Percentiles rank a stretch among this genome's conserved stretches.
These are phyloP conservation scores for Onychomys arenicola DNA, from an alignment of 2,797 vertebrate species.

Conservation along the genomic window DNA sequence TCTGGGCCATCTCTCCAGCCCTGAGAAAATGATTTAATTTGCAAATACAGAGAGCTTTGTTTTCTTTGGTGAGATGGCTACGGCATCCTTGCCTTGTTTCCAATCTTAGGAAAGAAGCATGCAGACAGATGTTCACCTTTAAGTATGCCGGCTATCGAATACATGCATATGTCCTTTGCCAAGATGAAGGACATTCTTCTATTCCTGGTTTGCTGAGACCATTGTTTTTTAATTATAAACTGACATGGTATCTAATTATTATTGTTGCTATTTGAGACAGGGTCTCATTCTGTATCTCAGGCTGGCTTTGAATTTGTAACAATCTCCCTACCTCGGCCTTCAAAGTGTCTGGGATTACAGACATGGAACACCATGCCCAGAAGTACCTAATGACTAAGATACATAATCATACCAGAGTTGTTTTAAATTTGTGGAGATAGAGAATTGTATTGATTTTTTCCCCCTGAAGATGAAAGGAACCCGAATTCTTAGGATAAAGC, in stretches of 20 bases:
- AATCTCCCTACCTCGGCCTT: not conserved
- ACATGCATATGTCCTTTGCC: not conserved
- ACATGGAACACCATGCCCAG: not conserved
- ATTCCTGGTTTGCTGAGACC: not conserved
- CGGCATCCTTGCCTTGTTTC: not conserved
- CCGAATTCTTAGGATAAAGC: not conserved
- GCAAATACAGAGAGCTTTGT: not conserved
- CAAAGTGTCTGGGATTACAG: not conserved
- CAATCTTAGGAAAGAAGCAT: not conserved
- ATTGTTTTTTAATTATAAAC: not conserved
- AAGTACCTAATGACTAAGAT: not conserved
- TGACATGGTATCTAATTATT: not conserved
- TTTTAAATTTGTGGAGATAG: not conserved
- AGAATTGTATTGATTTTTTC: not conserved
- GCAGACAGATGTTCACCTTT: not conserved
- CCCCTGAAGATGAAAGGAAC: conserved; percentile 13
- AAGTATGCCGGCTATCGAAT: not conserved
- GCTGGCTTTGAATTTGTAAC: not conserved
- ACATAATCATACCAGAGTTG: not conserved
- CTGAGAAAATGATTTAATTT: conserved; percentile 49
- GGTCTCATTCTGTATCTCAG: not conserved
- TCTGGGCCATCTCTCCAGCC: too few species aligned
- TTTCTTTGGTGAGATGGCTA: not conserved
- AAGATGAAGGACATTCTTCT: conserved; percentile 22
- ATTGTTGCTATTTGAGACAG: not conserved